Percentiles rank a stretch among this genome's conserved stretches.
Conservation (phyloP, 1,140 invertebrate species). For the Palaemon carinicauda region DNA sequence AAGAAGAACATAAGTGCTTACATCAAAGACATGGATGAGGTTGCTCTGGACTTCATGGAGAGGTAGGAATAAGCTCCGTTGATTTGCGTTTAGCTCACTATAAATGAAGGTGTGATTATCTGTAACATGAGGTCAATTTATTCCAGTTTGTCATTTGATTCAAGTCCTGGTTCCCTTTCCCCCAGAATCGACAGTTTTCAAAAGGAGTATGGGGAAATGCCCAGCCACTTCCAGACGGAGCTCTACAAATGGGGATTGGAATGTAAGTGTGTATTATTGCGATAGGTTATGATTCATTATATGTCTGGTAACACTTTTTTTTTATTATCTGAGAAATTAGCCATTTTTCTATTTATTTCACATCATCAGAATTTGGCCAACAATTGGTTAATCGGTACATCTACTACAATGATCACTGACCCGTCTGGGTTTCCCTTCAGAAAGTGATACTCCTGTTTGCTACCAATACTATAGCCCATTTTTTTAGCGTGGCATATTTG, state of each 20-base stretch:
- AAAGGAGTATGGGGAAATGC: constrained; percentile 28
- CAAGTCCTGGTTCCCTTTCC: neutral
- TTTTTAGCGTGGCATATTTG: too few relatives aligned
- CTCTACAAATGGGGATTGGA: constrained; percentile 37
- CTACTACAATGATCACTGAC: too few relatives aligned
- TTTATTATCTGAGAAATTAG: neutral
- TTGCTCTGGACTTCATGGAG: constrained; percentile 29
- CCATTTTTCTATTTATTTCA: too few relatives aligned
- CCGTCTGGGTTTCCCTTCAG: too few relatives aligned
- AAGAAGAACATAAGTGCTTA: constrained; percentile 31
- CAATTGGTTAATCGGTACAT: too few relatives aligned
- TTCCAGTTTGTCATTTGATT: too few relatives aligned
- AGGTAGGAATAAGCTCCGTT: constrained; percentile 7
- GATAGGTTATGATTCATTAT: too few relatives aligned
- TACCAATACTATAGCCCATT: too few relatives aligned
- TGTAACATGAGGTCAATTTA: too few relatives aligned
- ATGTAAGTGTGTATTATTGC: too few relatives aligned
- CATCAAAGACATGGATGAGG: constrained; percentile 14
- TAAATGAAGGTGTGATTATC: neutral
- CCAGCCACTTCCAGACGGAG: constrained; percentile 16
- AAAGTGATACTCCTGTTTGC: too few relatives aligned
- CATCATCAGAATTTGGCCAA: too few relatives aligned
- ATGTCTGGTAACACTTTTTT: neutral
- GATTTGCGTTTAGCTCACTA: neutral
- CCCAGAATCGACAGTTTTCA: constrained; percentile 18